Conservation (phyloP, 1,140 invertebrate species). For the Triops cancriformis region DNA sequence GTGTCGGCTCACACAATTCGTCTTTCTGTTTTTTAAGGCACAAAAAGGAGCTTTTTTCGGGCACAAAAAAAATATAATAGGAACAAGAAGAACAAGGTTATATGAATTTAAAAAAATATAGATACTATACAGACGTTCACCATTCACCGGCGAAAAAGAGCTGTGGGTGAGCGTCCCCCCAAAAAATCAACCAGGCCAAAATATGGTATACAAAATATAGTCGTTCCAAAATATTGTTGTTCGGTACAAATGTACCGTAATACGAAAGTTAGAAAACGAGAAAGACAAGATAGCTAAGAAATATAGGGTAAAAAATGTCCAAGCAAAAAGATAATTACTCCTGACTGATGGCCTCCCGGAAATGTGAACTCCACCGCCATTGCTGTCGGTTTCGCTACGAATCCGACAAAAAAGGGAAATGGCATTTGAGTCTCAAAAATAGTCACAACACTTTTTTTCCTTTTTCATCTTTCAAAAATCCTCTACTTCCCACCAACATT, state of each 20-base stretch:
- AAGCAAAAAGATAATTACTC: background rate
- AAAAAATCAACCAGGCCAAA: background rate
- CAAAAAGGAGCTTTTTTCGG: background rate
- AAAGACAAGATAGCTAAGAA: constrained; percentile 27
- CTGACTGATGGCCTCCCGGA: constrained; percentile 25
- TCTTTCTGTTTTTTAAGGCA: background rate
- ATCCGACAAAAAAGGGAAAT: constrained; percentile 31
- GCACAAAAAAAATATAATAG: background rate
- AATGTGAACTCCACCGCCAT: constrained; percentile 30
- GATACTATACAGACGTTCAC: constrained; percentile 1
- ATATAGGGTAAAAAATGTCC: constrained; percentile 3
- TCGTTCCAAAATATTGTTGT: constrained; percentile 22
- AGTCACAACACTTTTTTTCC: background rate
- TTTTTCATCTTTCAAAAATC: background rate
- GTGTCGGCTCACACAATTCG: background rate
- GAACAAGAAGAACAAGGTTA: background rate
- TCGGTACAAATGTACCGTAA: constrained; percentile 16
- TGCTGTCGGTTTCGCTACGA: constrained; percentile 35
- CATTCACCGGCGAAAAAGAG: constrained; percentile 12
- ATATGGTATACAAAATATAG: background rate
- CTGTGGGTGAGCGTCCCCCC: background rate
- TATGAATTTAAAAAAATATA: background rate
- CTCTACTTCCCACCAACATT: background rate
- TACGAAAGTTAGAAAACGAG: constrained; percentile 15
- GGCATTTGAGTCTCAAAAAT: constrained; percentile 22